Conservation (phyloP, 2,888 invertebrate genomes). For the Clistopyga incitator region DNA sequence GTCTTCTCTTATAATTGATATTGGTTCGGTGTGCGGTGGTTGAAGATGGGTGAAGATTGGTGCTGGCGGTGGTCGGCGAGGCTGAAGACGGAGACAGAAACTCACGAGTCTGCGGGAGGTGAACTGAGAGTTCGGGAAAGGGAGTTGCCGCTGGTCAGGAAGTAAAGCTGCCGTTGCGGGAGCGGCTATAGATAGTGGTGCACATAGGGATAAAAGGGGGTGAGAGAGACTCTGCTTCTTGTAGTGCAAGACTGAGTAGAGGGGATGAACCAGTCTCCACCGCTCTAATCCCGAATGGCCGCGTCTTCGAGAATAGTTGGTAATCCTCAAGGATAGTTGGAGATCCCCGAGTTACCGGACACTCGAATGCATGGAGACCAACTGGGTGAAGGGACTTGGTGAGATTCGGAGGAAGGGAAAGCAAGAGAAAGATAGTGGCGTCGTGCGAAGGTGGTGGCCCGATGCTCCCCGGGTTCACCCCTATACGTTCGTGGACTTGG, state of each 20-base stretch:
- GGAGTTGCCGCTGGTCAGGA: constrained; percentile 62
- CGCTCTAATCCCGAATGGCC: constrained; percentile 79
- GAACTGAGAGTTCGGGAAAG: constrained; percentile 50
- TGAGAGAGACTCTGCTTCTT: constrained; percentile 51
- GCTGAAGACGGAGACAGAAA: constrained; percentile 57
- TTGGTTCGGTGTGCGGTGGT: constrained; percentile 76
- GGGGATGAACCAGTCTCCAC: constrained; percentile 64
- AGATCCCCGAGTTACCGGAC: constrained; percentile 83
- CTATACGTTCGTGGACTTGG: constrained; percentile 53
- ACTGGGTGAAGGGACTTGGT: constrained; percentile 66
- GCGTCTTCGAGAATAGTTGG: constrained; percentile 83
- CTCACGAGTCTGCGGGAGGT: constrained; percentile 52
- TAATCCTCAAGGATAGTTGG: constrained; percentile 84
- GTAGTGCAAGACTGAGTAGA: constrained; percentile 55
- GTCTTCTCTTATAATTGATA: constrained; percentile 84
- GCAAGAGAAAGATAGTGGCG: constrained; percentile 51
- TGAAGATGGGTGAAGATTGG: constrained; percentile 48
- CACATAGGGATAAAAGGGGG: constrained; percentile 67
- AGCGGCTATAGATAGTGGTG: constrained; percentile 46
- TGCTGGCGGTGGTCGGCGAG: constrained; percentile 27
- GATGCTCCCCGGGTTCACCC: constrained; percentile 50
- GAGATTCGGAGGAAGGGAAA: constrained; percentile 61
- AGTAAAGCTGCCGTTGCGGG: constrained; percentile 66
- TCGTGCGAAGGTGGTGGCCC: constrained; percentile 56
- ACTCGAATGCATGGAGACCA: constrained; percentile 76